Evolutionary conservation across 2,113 vertebrate genomes (phyloP), one percentile per base, ranked within the genome.

Genomic region (Naja naja): DNA sequence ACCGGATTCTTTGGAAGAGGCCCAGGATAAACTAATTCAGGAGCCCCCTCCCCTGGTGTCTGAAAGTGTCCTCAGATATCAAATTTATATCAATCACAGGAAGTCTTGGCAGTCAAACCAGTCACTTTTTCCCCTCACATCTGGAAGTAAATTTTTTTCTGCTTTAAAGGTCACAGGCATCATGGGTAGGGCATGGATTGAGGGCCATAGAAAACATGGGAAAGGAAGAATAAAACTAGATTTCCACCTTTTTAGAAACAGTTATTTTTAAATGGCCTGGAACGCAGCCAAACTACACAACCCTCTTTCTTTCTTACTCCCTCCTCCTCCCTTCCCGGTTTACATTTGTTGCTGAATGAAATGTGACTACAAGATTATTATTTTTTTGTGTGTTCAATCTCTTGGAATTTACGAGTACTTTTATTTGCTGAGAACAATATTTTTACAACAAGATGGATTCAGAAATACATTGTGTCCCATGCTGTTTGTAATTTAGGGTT

Each of bases 231-330:
- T 97, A 97, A 96, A 97, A 97, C 97, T 93, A 88, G 91, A 95
- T 97, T 96, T 97, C 96, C 97, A 97, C 97, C 97, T 98, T 98
- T 97, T 98, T 97, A 97, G 96, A 97, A 98, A 97, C 94, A 93
- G 96, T 96, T 98, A 96, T 97, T 97, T 98, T 97, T 96, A 97
- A 98, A 95, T 96, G 96, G 95, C 93, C 93, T 97, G 97, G 97
- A 97, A 92, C 90, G 86, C 87, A 94, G 95, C 97, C 97, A 97
- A 96, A 94, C 95, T 95, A 93, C 92, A 96, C 95, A 97, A 92
- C 90, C 23, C 64, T 23, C 94, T 97, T 87, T 87, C 91, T 60
- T 18, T 20, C 85, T 39, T 81, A 2, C 85, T 49, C 39, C 54
- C 55, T 27, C 55, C 85, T 7, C 22, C 30, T 45, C 34, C 27